Evolutionary conservation across 2,113 vertebrate species (phyloP).

Genomic region (Atrichornis clamosus): DNA sequence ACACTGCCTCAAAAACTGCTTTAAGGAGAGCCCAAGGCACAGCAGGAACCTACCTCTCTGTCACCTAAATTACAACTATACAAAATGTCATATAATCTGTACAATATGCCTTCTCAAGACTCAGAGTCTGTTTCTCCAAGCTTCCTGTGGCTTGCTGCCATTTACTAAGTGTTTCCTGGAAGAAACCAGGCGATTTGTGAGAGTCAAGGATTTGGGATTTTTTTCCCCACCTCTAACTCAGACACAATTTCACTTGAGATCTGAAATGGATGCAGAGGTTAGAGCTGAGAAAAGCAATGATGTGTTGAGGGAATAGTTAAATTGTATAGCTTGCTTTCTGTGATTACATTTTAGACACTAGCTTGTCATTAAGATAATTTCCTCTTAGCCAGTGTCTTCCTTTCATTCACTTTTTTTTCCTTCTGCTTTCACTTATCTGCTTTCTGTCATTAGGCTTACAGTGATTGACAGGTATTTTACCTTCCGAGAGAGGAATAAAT

Average conservation of each 20-base stretch:
- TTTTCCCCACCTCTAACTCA: not conserved
- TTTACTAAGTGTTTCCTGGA: not conserved
- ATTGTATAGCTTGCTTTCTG: not conserved
- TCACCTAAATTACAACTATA: not conserved
- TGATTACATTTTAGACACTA: not conserved
- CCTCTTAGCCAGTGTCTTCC: not conserved
- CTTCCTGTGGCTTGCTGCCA: not conserved
- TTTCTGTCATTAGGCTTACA: not conserved
- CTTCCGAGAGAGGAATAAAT: not conserved
- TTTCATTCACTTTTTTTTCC: not conserved
- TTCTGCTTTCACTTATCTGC: not conserved
- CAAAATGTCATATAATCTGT: not conserved
- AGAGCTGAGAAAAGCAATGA: not conserved
- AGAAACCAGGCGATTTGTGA: not conserved
- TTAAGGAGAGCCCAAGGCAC: not conserved
- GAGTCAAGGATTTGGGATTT: not conserved
- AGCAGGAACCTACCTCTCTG: slow-evolving; percentile 5
- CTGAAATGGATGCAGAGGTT: not conserved
- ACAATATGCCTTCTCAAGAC: not conserved
- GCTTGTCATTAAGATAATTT: not conserved
- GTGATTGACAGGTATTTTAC: not conserved
- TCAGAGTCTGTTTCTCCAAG: not conserved
- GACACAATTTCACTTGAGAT: not conserved
- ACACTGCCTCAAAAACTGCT: not conserved
- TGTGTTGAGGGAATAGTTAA: not conserved